These are phyloP conservation scores for Petrocephalus microphthalmus DNA, from an alignment of 2,113 vertebrate species.

Conservation along the genomic window DNA sequence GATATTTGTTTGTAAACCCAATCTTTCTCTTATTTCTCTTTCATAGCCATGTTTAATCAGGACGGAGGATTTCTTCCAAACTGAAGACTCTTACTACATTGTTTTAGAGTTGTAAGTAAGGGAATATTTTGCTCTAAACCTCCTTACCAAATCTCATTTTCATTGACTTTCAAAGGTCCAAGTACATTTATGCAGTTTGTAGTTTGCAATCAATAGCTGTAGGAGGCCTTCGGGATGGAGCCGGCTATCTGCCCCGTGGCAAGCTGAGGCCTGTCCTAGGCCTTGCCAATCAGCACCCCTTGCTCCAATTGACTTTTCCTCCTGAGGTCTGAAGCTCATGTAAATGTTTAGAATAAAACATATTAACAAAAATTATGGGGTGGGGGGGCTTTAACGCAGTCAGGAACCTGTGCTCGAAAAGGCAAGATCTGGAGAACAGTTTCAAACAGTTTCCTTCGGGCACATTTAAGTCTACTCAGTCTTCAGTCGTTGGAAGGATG, in stretches of 20 bases:
- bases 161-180: background rate
- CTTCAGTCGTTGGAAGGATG: background rate
- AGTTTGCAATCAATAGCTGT: background rate
- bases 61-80: constrained; percentile 63
- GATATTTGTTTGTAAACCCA: background rate
- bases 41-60: constrained; percentile 62
- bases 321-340: background rate
- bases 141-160: background rate
- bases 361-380: background rate
- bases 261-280: background rate
- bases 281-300: background rate
- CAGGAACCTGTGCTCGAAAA: background rate
- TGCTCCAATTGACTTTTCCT: background rate
- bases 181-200: background rate
- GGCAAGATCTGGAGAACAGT: background rate
- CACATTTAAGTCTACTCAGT: background rate
- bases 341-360: background rate
- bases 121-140: background rate
- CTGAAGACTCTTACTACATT: constrained; percentile 60
- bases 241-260: background rate
- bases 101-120: constrained; percentile 61
- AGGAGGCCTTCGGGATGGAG: background rate
- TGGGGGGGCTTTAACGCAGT: background rate
- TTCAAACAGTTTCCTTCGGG: background rate
- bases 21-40: background rate